phyloP scores from a whole-genome alignment of 2,797 vertebrate genomes.

The Antennarius maculatus region DNA sequence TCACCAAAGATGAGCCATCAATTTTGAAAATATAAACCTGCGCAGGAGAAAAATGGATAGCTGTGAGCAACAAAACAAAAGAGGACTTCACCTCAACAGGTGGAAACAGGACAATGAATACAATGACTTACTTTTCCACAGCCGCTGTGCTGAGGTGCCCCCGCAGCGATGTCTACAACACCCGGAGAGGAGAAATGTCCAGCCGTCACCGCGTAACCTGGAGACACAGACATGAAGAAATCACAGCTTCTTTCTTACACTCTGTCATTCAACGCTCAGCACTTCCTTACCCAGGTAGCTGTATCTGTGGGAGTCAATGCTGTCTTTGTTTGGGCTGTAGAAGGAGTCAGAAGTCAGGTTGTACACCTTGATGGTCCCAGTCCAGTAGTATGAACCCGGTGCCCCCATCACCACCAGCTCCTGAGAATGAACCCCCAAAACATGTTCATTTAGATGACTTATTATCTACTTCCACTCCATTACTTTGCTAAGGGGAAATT shows the following conservation, averaged over 20 bases:
- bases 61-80: slow-evolving; percentile 20
- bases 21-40: slow-evolving; percentile 98
- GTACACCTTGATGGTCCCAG: slow-evolving; percentile 95
- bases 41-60: slow-evolving; percentile 34
- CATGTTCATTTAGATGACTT: slow-evolving; percentile 28
- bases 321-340: slow-evolving; percentile 89
- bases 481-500: slow-evolving; percentile 1
- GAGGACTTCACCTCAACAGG: slow-evolving; percentile 7
- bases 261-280: background rate
- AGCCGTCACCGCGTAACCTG: slow-evolving; percentile 95
- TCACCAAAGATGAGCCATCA: slow-evolving; percentile 89
- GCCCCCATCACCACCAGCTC: slow-evolving; percentile 98
- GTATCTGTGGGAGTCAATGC: slow-evolving; percentile 88
- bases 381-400: slow-evolving; percentile 98
- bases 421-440: slow-evolving; percentile 68
- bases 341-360: slow-evolving; percentile 92
- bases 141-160: slow-evolving; percentile 93
- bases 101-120: slow-evolving; percentile 21
- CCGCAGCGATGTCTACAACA: slow-evolving; percentile 90
- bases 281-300: slow-evolving; percentile 91
- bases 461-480: background rate
- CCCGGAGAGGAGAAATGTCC: slow-evolving; percentile 92
- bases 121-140: slow-evolving; percentile 88
- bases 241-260: background rate
- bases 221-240: slow-evolving; percentile 33